Conservation (phyloP, 2,888 invertebrate genomes). For the Resseliella maxima region DNA sequence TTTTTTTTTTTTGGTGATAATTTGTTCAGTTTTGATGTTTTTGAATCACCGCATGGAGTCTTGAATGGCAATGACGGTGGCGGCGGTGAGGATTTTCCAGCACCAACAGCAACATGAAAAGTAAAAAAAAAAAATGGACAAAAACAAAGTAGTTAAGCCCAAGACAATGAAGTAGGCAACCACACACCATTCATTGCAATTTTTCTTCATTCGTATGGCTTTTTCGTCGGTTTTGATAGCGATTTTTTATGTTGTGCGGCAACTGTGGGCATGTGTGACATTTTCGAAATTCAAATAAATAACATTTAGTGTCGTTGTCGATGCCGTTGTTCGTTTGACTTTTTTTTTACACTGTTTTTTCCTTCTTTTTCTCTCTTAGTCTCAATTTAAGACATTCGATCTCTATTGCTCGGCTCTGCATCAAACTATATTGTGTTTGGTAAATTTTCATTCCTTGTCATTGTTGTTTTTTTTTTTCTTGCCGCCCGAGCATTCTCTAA, state of each 20-base stretch:
- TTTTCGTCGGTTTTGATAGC: constrained; percentile 30
- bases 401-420: not conserved
- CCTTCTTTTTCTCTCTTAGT: not conserved
- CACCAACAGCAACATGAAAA: not conserved
- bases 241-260: constrained; percentile 22
- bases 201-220: not conserved
- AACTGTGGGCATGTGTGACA: constrained; percentile 53
- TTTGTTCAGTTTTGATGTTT: constrained; percentile 29
- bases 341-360: not conserved
- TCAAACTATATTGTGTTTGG: not conserved
- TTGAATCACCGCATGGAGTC: constrained; percentile 25
- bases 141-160: not conserved
- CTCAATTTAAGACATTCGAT: too few relatives aligned
- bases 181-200: constrained; percentile 34
- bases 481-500: constrained; percentile 14
- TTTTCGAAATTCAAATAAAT: constrained; percentile 53
- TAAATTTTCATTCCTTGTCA: constrained; percentile 22
- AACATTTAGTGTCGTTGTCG: constrained; percentile 35
- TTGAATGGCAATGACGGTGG: not conserved
- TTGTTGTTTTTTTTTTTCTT: too few relatives aligned
- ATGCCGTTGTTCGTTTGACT: too few relatives aligned
- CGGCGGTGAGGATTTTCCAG: not conserved
- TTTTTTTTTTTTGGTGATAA: constrained; percentile 11
- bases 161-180: constrained; percentile 28
- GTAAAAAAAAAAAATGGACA: not conserved